A percentile compares a stretch with the other conserved stretches of the same genome.
These are phyloP conservation scores for Chironomus striatipennis DNA, from an alignment of 1,140 invertebrate genomes.

Conservation along the genomic window DNA sequence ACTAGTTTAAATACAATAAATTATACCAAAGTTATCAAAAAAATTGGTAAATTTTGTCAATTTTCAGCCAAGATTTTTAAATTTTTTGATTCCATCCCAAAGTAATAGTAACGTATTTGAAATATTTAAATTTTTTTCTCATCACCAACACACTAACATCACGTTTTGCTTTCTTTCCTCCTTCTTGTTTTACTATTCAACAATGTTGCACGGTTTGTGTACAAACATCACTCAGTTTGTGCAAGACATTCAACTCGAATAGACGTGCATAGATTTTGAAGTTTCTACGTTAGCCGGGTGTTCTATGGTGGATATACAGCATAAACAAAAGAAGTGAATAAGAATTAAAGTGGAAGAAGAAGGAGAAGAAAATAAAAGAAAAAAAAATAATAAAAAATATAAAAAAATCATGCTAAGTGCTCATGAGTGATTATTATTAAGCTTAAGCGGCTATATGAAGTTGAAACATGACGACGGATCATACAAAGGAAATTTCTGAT, in stretches of 20 bases:
- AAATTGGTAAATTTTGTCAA: too few species aligned
- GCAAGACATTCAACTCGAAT: not conserved
- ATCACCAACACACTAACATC: too few species aligned
- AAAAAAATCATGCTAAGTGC: slow-evolving; percentile 10
- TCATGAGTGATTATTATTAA: not conserved
- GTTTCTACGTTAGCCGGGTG: not conserved
- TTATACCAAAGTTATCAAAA: too few species aligned
- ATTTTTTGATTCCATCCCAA: too few species aligned
- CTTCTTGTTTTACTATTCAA: too few species aligned
- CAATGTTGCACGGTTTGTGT: too few species aligned
- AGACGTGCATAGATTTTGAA: not conserved
- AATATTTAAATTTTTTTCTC: too few species aligned
- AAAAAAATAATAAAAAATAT: not conserved
- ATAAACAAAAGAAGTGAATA: not conserved
- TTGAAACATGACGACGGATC: slow-evolving; percentile 2
- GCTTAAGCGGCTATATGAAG: not conserved
- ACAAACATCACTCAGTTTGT: not conserved
- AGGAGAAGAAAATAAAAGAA: not conserved
- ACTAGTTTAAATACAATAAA: too few species aligned
- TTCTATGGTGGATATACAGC: not conserved
- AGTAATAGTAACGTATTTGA: too few species aligned
- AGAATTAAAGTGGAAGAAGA: too few species aligned
- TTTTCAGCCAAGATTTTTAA: too few species aligned
- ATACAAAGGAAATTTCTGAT: slow-evolving; percentile 11
- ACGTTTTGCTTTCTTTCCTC: too few species aligned